These are phyloP conservation scores for Garra rufa DNA, from an alignment of 2,113 vertebrate genomes.

Conservation along the genomic window DNA sequence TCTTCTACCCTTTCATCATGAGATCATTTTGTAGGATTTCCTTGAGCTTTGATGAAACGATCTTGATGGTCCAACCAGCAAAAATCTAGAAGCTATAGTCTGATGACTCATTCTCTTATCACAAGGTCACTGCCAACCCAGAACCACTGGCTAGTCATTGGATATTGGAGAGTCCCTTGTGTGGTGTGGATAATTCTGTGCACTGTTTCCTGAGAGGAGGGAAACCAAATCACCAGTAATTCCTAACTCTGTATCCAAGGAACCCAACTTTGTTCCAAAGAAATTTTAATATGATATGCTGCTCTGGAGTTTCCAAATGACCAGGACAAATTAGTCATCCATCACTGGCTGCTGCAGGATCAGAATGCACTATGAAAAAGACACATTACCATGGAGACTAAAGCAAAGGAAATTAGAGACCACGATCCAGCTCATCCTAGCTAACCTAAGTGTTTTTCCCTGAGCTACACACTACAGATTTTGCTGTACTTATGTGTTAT, in stretches of 20 bases:
- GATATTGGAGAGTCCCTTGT: conserved; percentile 11
- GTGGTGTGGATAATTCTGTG: conserved; percentile 3
- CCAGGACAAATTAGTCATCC: conserved; percentile 37
- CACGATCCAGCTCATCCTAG: not conserved
- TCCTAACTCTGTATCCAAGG: conserved; percentile 23
- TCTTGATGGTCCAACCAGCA: not conserved
- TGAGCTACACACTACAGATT: not conserved
- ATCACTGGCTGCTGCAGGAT: conserved; percentile 30
- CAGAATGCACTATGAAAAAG: conserved; percentile 5
- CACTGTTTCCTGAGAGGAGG: not conserved
- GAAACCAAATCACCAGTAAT: conserved; percentile 16
- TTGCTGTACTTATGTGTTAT: not conserved
- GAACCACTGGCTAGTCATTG: not conserved
- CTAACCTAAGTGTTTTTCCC: not conserved
- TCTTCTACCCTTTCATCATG: not conserved
- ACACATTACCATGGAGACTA: conserved; percentile 35
- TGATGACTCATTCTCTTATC: conserved; percentile 2
- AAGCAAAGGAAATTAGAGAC: not conserved
- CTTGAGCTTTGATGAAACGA: not conserved
- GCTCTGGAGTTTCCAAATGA: conserved; percentile 10
- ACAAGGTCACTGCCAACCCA: not conserved
- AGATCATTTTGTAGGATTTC: not conserved
- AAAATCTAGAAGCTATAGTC: not conserved
- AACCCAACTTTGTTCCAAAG: conserved; percentile 22
- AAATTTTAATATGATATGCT: conserved; percentile 30